phyloP scores from a whole-genome alignment of 2,888 invertebrate species.

The Chaetoderma sp. region DNA sequence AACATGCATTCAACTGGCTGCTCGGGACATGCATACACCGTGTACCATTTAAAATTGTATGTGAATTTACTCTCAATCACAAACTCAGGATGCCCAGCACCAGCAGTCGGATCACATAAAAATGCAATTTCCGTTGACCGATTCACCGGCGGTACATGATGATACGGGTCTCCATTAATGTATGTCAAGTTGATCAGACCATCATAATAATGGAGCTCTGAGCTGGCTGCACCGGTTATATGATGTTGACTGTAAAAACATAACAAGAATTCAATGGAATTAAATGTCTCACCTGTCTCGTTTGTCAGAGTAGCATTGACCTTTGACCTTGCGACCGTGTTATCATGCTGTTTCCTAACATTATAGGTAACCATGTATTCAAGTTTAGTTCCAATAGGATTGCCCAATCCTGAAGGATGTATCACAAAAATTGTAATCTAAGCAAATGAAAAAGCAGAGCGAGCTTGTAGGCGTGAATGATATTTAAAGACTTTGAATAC shows the following conservation, averaged over 20 bases:
- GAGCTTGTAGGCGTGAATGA: no score
- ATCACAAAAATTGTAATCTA: no score
- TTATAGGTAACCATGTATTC: no score
- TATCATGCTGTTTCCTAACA: no score
- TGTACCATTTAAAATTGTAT: slow-evolving; percentile 57
- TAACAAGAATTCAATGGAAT: no score
- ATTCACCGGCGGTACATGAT: slow-evolving; percentile 42
- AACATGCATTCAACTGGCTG: slow-evolving; percentile 54
- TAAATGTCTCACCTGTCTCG: no score
- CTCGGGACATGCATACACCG: slow-evolving; percentile 55
- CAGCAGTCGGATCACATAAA: slow-evolving; percentile 60
- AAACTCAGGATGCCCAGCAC: slow-evolving; percentile 58
- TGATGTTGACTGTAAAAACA: slow-evolving; percentile 7
- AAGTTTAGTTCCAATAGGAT: no score
- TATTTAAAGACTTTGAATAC: no score
- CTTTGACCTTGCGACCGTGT: no score
- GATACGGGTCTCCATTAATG: slow-evolving; percentile 55
- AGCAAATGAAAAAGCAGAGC: no score
- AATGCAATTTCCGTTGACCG: slow-evolving; percentile 63
- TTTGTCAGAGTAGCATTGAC: no score
- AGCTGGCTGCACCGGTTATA: slow-evolving; percentile 46
- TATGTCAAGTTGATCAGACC: slow-evolving; percentile 66
- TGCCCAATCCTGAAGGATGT: no score
- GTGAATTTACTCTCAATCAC: slow-evolving; percentile 53
- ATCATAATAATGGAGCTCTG: slow-evolving; percentile 58